These are phyloP conservation scores for Nesogale talazaci DNA, from an alignment of 2,113 vertebrate species.

Conservation along the genomic window DNA sequence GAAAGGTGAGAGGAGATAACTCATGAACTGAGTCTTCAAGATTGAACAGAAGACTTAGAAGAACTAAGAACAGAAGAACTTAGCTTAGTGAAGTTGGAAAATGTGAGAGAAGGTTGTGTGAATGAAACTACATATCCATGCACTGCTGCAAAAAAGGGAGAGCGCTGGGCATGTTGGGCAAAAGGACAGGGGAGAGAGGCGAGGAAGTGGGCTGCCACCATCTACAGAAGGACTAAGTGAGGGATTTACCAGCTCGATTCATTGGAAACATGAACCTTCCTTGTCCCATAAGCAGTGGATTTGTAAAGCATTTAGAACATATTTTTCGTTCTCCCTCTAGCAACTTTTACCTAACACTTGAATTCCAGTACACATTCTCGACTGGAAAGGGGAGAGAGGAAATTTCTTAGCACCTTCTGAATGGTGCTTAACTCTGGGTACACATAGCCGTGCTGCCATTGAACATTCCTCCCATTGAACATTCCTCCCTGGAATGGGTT, in stretches of 20 bases:
- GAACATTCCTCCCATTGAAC: neutral
- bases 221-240: neutral
- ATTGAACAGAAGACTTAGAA: neutral
- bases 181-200: neutral
- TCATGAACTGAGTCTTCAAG: no score
- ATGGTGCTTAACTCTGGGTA: neutral
- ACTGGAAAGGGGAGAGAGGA: neutral
- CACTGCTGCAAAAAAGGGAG: no score
- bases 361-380: neutral
- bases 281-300: conserved; percentile 11
- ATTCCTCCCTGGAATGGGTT: neutral
- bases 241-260: neutral
- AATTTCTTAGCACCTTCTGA: neutral
- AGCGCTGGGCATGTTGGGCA: neutral
- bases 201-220: neutral
- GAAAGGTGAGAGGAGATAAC: no score
- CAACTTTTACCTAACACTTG: neutral
- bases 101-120: neutral
- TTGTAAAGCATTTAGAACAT: conserved; percentile 17
- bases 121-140: neutral
- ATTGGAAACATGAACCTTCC: neutral
- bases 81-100: neutral
- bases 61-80: no score
- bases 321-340: neutral
- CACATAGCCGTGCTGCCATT: neutral